phyloP scores from a whole-genome alignment of 35 echinoderm and acorn worm genomes.

The Holothuria glaberrima region DNA sequence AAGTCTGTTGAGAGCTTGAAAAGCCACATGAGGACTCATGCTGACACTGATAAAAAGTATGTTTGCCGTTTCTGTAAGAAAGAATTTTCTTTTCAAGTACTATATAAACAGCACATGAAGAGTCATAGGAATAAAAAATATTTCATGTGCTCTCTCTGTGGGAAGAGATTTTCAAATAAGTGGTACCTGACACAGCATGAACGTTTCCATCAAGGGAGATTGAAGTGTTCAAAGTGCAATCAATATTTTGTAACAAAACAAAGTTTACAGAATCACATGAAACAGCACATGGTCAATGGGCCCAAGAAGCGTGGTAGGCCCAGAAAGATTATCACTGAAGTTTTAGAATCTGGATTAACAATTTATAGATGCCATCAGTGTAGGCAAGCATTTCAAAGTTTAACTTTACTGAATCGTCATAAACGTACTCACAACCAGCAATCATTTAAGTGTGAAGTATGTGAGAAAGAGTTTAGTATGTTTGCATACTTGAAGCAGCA shows the following conservation, averaged over 20 bases:
- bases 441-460: constrained; percentile 26
- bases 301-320: constrained; percentile 29
- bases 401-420: constrained; percentile 8
- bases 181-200: constrained; percentile 34
- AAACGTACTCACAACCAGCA: constrained; percentile 17
- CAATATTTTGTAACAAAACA: constrained; percentile 21
- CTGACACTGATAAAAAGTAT: constrained; percentile 4
- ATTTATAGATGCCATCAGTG: constrained; percentile 17
- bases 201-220: constrained; percentile 20
- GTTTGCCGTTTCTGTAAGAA: constrained; percentile 20
- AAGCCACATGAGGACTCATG: constrained; percentile 31
- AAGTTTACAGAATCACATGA: constrained; percentile 30
- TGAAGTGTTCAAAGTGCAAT: constrained; percentile 13
- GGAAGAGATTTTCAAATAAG: constrained; percentile 34
- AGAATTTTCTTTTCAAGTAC: background rate
- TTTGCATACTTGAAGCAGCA: constrained; percentile 53
- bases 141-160: constrained; percentile 38
- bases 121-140: constrained; percentile 14
- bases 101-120: constrained; percentile 26
- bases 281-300: background rate
- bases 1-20: background rate
- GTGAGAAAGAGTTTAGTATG: constrained; percentile 20
- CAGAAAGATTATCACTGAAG: constrained; percentile 14
- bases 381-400: background rate
- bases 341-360: background rate